Percentiles rank a stretch among this genome's conserved stretches.
phyloP scores from a whole-genome alignment of 2,113 vertebrate genomes.

The Holacanthus passer region DNA sequence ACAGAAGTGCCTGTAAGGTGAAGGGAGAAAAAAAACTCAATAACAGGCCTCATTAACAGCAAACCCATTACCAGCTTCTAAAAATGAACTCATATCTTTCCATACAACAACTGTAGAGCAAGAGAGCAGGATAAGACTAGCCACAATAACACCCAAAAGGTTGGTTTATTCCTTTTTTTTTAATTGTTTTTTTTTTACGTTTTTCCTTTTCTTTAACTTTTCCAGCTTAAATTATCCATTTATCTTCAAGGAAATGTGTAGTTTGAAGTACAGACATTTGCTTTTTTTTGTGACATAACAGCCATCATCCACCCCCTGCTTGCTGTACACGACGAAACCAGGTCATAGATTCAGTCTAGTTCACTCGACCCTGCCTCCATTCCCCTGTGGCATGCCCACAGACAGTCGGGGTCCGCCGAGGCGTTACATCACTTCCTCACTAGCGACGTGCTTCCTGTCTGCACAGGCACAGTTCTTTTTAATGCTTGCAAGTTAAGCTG shows the following conservation, averaged over 20 bases:
- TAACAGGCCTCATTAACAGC: constrained; percentile 49
- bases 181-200: constrained; percentile 6
- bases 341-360: constrained; percentile 85
- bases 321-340: constrained; percentile 68
- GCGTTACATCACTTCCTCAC: constrained; percentile 62
- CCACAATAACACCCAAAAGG: constrained; percentile 38
- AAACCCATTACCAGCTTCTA: constrained; percentile 41
- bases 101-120: constrained; percentile 28
- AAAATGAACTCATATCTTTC: constrained; percentile 26
- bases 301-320: constrained; percentile 32
- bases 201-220: constrained; percentile 17
- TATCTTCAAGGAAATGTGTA: constrained; percentile 49
- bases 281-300: constrained; percentile 60
- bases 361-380: constrained; percentile 72
- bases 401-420: constrained; percentile 50
- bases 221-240: constrained; percentile 33
- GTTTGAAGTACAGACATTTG: constrained; percentile 76
- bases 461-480: constrained; percentile 62
- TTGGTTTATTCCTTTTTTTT: constrained; percentile 1
- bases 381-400: constrained; percentile 28
- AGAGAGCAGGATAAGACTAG: constrained; percentile 50
- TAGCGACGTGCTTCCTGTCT: constrained; percentile 47
- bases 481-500: constrained; percentile 79
- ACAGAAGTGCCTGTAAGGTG: constrained; percentile 59
- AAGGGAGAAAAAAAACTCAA: constrained; percentile 50